Evolutionary conservation across 2,888 invertebrate species (phyloP).

Genomic region (Troglohyphantes excavatus): DNA sequence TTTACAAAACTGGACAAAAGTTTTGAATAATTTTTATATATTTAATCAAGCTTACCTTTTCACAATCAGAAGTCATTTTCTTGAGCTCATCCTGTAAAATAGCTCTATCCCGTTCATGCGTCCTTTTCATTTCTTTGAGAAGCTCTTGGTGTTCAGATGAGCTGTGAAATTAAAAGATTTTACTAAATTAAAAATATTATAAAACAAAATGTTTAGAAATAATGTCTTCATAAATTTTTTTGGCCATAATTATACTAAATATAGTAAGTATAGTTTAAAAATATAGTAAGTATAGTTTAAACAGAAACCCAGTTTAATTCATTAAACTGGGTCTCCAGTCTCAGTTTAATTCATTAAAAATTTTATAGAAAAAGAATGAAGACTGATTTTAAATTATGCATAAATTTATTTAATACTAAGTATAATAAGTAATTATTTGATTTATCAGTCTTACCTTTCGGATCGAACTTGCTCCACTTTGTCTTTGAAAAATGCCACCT

Average conservation of each 20-base stretch:
- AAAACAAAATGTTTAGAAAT: background rate
- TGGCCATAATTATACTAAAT: background rate
- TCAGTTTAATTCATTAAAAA: too few species aligned
- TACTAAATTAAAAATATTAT: too few species aligned
- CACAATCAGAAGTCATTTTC: slow-evolving; percentile 90
- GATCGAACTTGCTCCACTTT: slow-evolving; percentile 90
- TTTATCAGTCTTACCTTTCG: slow-evolving; percentile 83
- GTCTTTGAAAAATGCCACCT: slow-evolving; percentile 87
- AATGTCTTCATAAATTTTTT: background rate
- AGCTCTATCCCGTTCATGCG: slow-evolving; percentile 90
- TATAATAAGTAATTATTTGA: background rate
- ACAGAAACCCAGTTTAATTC: too few species aligned
- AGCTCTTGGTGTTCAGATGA: slow-evolving; percentile 91
- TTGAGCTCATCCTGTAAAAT: slow-evolving; percentile 94
- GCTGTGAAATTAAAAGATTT: slow-evolving; percentile 83
- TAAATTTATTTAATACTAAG: too few species aligned
- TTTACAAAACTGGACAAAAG: too few species aligned
- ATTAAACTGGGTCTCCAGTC: too few species aligned
- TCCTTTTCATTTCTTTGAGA: slow-evolving; percentile 87
- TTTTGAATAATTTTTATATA: too few species aligned
- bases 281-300: too few species aligned
- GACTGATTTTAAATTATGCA: too few species aligned
- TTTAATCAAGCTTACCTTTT: too few species aligned
- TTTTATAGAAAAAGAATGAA: too few species aligned
- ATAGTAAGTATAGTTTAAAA: too few species aligned